A percentile compares a stretch with the other conserved stretches of the same genome.
Conservation (phyloP, 2,113 vertebrate genomes). For the Brachyhypopomus gauderio region DNA sequence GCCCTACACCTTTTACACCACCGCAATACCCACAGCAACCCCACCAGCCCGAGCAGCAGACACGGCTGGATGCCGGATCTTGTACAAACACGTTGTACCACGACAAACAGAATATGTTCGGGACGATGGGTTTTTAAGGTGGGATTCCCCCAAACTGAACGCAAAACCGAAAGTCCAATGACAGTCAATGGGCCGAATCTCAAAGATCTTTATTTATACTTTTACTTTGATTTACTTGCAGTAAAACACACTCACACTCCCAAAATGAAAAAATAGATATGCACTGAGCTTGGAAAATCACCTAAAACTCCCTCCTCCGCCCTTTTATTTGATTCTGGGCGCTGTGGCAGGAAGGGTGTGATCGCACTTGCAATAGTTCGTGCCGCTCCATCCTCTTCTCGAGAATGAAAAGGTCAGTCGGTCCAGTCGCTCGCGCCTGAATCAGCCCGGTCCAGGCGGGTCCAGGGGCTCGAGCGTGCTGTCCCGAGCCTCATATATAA, state of each 20-base stretch:
- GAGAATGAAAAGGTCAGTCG: not conserved
- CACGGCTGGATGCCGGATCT: not conserved
- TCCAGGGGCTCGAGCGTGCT: too few relatives aligned
- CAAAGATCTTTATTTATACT: not conserved
- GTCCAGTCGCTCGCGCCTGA: too few relatives aligned
- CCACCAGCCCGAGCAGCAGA: not conserved
- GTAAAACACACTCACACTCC: too few relatives aligned
- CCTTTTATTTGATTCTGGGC: constrained; percentile 28
- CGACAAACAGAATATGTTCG: not conserved
- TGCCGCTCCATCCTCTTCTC: constrained; percentile 5
- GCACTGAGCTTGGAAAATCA: constrained; percentile 25
- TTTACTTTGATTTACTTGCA: not conserved
- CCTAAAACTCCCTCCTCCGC: not conserved
- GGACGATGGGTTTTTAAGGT: too few relatives aligned
- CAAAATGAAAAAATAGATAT: not conserved
- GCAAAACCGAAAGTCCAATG: not conserved
- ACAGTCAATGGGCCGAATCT: not conserved
- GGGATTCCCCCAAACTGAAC: not conserved
- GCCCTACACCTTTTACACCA: not conserved
- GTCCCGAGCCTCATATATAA: too few relatives aligned
- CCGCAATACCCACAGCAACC: not conserved
- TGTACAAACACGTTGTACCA: not conserved
- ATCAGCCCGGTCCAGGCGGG: too few relatives aligned
- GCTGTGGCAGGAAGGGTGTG: constrained; percentile 35
- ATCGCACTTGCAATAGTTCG: constrained; percentile 27